These are phyloP conservation scores for Chrysopa pallens DNA, from an alignment of 1,140 invertebrate species.

Conservation along the genomic window DNA sequence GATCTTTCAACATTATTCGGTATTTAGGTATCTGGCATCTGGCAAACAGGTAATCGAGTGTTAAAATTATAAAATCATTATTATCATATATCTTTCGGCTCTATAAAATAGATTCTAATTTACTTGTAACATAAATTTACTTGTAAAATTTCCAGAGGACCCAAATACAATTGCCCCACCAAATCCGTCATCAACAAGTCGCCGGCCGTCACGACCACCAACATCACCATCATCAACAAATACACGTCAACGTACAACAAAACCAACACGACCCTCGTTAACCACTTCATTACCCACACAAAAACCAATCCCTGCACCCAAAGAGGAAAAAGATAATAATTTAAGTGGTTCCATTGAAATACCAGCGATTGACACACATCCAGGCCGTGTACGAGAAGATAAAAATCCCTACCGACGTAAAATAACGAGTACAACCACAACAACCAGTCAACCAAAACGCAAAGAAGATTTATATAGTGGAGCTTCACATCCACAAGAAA, in stretches of 20 bases:
- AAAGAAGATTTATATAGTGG: constrained; percentile 1
- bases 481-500: constrained; percentile 28
- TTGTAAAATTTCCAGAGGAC: constrained; percentile 7
- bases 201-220: too few relatives aligned
- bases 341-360: neutral
- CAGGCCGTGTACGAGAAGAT: constrained; percentile 21
- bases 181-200: too few relatives aligned
- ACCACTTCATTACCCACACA: constrained; percentile 14
- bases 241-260: constrained; percentile 9
- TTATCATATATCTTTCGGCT: too few relatives aligned
- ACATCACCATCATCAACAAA: constrained; percentile 6
- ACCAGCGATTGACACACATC: constrained; percentile 15
- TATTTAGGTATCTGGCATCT: too few relatives aligned
- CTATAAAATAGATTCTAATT: too few relatives aligned
- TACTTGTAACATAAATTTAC: too few relatives aligned
- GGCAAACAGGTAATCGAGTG: too few relatives aligned
- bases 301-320: too few relatives aligned
- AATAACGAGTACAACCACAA: constrained; percentile 1
- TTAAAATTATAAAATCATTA: too few relatives aligned
- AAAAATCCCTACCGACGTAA: neutral
- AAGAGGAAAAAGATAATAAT: too few relatives aligned
- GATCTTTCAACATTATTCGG: too few relatives aligned
- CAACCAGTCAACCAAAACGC: constrained; percentile 4
- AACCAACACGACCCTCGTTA: constrained; percentile 17
- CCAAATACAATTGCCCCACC: constrained; percentile 12